Conservation (phyloP, 2,888 invertebrate species). For the Bedellia somnulentella region DNA sequence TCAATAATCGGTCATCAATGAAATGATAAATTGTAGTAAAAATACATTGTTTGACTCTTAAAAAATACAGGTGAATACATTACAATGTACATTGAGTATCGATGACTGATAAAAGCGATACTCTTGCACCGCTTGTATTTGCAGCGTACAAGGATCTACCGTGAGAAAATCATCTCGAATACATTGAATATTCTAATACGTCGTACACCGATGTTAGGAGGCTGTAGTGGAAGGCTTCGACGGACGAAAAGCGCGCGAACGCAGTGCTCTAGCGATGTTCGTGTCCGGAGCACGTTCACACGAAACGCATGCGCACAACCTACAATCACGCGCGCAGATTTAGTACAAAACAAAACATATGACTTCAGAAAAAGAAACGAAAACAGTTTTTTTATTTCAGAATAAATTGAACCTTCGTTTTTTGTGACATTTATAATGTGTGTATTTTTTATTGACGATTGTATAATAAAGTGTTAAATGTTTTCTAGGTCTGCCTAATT, state of each 20-base stretch:
- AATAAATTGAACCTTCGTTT: not conserved
- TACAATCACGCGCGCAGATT: slow-evolving; percentile 18
- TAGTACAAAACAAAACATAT: not conserved
- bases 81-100: too few species aligned
- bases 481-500: slow-evolving; percentile 39
- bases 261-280: slow-evolving; percentile 53
- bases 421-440: not conserved
- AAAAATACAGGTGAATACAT: too few species aligned
- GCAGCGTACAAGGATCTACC: slow-evolving; percentile 16
- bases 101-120: too few species aligned
- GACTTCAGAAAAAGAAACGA: slow-evolving; percentile 27
- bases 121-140: too few species aligned
- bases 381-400: slow-evolving; percentile 16
- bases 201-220: too few species aligned
- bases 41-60: too few species aligned
- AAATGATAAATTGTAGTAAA: too few species aligned
- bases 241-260: slow-evolving; percentile 57
- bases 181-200: slow-evolving; percentile 34
- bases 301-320: slow-evolving; percentile 27
- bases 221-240: slow-evolving; percentile 48
- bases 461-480: slow-evolving; percentile 31
- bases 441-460: not conserved
- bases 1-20: too few species aligned
- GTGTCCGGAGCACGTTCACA: slow-evolving; percentile 52
- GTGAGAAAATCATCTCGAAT: slow-evolving; percentile 43